Evolutionary conservation across 2,888 invertebrate genomes (phyloP).

Genomic region (Cryptocephalus moraei): DNA sequence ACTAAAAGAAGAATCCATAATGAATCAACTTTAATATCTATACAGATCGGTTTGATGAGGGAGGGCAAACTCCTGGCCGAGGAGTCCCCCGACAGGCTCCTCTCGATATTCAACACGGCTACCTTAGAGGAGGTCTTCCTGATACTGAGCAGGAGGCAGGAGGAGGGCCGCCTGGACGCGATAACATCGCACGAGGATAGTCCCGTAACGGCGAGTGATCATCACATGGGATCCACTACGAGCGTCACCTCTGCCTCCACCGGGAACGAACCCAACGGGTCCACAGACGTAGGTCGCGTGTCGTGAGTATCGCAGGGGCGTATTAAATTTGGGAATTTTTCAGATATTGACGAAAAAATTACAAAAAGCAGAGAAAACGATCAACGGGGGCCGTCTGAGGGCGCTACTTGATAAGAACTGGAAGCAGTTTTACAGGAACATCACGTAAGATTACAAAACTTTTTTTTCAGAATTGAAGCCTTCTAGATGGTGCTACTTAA

Average conservation of each 20-base stretch:
- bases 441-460: constrained; percentile 24
- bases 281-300: constrained; percentile 21
- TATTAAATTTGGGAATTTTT: not conserved
- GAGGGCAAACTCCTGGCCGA: constrained; percentile 79
- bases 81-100: constrained; percentile 63
- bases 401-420: constrained; percentile 23
- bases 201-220: constrained; percentile 7
- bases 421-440: constrained; percentile 24
- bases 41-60: constrained; percentile 81
- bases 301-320: not conserved
- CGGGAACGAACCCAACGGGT: constrained; percentile 20
- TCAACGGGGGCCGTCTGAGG: constrained; percentile 16
- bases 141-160: constrained; percentile 59
- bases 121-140: constrained; percentile 84
- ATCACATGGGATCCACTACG: constrained; percentile 12
- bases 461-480: no score
- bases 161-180: constrained; percentile 31
- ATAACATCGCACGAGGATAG: constrained; percentile 15
- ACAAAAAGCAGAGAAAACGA: constrained; percentile 9
- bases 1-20: no score
- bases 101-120: constrained; percentile 57
- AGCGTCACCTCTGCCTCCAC: constrained; percentile 17
- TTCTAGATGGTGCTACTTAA: no score
- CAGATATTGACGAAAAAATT: constrained; percentile 8
- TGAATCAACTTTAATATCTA: not conserved